Conservation (phyloP, 2,888 invertebrate genomes). For the Amiota minor region DNA sequence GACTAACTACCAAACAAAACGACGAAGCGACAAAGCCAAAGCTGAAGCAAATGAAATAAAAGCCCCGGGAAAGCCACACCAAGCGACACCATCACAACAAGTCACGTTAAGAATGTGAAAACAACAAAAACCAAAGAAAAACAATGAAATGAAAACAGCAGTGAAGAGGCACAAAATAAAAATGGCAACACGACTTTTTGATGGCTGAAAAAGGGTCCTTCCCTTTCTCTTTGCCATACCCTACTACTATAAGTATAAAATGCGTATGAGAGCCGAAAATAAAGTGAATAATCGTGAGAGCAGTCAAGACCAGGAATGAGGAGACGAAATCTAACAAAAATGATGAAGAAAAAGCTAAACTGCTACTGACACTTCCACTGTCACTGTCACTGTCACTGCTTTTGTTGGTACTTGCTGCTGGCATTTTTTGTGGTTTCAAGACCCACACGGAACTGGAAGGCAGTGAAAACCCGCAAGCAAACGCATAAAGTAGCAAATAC, state of each 20-base stretch:
- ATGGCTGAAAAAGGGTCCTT: neutral
- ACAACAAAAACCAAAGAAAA: slow-evolving; percentile 26
- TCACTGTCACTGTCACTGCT: neutral
- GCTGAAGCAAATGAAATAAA: slow-evolving; percentile 1
- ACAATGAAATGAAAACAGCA: slow-evolving; percentile 34
- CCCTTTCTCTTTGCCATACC: too few relatives aligned
- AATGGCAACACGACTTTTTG: slow-evolving; percentile 1
- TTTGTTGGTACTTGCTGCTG: neutral
- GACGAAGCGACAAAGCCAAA: slow-evolving; percentile 6
- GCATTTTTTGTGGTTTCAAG: neutral
- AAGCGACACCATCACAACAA: slow-evolving; percentile 38
- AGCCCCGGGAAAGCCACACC: slow-evolving; percentile 44
- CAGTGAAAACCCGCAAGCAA: slow-evolving; percentile 42
- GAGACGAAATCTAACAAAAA: neutral
- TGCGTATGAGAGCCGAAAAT: neutral
- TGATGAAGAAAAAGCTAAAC: slow-evolving; percentile 16
- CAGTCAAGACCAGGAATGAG: neutral
- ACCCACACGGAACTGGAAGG: neutral
- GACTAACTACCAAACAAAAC: slow-evolving; percentile 58
- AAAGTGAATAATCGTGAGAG: slow-evolving; percentile 14
- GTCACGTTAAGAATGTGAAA: neutral
- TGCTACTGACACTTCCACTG: slow-evolving; percentile 5
- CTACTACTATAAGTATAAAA: neutral
- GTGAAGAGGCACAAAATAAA: neutral
- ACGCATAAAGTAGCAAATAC: slow-evolving; percentile 63